A percentile compares a stretch with the other conserved stretches of the same genome.
phyloP scores from a whole-genome alignment of 1,140 invertebrate species.

The Bombus huntii region DNA sequence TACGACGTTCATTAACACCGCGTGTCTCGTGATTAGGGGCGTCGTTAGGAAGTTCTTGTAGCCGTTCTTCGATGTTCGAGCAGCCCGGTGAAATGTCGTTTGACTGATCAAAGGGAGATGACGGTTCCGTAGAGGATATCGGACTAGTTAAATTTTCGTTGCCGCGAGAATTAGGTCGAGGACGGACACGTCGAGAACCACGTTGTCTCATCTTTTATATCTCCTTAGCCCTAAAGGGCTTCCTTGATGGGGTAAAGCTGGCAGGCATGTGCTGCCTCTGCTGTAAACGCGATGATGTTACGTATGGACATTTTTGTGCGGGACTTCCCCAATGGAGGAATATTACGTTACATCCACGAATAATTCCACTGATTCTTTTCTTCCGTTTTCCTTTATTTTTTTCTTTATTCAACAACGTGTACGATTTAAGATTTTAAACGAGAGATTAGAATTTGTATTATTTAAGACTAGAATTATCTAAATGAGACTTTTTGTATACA shows the following conservation, averaged over 20 bases:
- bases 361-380: background rate
- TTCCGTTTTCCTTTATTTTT: background rate
- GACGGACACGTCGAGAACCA: constrained; percentile 65
- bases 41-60: constrained; percentile 55
- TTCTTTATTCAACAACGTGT: background rate
- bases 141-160: constrained; percentile 68
- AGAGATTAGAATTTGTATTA: background rate
- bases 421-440: background rate
- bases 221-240: constrained; percentile 51
- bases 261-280: constrained; percentile 17
- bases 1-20: constrained; percentile 69
- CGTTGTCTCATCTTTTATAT: constrained; percentile 74
- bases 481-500: background rate
- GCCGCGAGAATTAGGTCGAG: constrained; percentile 71
- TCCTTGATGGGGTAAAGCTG: constrained; percentile 37
- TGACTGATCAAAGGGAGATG: constrained; percentile 66
- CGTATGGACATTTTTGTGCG: background rate
- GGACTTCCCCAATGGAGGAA: background rate
- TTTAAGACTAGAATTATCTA: background rate
- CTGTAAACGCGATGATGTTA: constrained; percentile 9
- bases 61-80: constrained; percentile 65
- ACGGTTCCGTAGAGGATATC: constrained; percentile 64
- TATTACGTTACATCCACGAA: background rate
- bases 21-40: constrained; percentile 26
- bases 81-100: constrained; percentile 60